Base-by-base conservation (phyloP, 2,797 vertebrate genomes). In the Sciurus carolinensis region DNA sequence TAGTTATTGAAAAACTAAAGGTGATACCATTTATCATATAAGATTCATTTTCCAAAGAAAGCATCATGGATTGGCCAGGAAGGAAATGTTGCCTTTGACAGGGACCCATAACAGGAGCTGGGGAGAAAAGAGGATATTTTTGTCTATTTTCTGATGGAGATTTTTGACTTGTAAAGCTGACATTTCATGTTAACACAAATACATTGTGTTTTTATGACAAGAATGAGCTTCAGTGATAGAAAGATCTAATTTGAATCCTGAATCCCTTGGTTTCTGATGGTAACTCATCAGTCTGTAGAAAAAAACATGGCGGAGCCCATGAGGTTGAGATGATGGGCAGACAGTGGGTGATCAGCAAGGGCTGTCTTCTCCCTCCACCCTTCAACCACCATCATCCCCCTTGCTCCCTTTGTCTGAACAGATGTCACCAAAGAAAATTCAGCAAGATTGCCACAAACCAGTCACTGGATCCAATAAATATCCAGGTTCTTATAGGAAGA, bases 31-130 rank as follows among this genome's bases (percentile, higher is more conserved):
- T 96, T 76, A 47, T 81, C 50, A 66, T 22, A 8, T 54, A 57
- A 86, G 69, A 64, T 75, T 95, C 10, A 33, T 91, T 94, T 95
- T 83, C 69, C 66, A 59, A 94, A 75, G 87, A 91, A 67, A 82
- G 11, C 13, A 9, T 76, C 11, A 47, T 50, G 47, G 52, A 79
- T 67, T 11, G 28, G 86, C 33, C 18, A 57, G 33, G 86, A 75
- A 54, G 67, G 69, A 90, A 36, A 59, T 52, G n/a, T 24, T 93
- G 18, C 15, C 36, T 54, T 4, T 57, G 50, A 17, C 47, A 93
- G 69, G 57, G 50, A 59, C 52, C 20, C 52, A 9, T 18, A 57
- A n/a, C 36, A 33, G 17, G 12, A 47, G 44, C 44, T 47, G 30
- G 52, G 30, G 36, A 36, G 39, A 75, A 62, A 18, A 39, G 8